A percentile compares a stretch with the other conserved stretches of the same genome.
Conservation (phyloP, 2,113 vertebrate species). For the Tyto alba region DNA sequence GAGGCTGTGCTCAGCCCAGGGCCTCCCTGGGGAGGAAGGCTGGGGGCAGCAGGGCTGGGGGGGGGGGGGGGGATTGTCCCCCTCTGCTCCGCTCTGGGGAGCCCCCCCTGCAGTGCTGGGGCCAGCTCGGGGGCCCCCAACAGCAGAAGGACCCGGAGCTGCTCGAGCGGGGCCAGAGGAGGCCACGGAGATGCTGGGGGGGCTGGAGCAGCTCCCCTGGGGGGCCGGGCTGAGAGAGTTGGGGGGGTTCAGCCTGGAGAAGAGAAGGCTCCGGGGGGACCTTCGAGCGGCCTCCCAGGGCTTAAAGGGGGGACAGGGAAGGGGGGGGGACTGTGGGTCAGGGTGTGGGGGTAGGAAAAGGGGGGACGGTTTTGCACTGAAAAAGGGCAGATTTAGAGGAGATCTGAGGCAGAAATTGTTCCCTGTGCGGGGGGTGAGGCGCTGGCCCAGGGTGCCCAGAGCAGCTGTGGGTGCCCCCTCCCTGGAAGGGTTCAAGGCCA, state of each 20-base stretch:
- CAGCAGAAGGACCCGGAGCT: background rate
- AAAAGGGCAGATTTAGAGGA: too few species aligned
- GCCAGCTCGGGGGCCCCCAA: background rate
- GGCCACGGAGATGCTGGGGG: accelerated
- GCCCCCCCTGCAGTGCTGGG: background rate
- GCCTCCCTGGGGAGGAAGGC: background rate
- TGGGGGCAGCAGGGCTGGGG: background rate
- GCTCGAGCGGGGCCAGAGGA: background rate
- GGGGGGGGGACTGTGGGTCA: too few species aligned
- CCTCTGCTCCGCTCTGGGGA: background rate
- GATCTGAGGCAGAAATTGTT: too few species aligned
- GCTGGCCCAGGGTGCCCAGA: too few species aligned
- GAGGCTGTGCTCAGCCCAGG: background rate
- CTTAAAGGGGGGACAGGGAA: too few species aligned
- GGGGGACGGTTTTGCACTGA: too few species aligned
- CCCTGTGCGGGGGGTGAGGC: too few species aligned
- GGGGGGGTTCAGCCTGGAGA: background rate
- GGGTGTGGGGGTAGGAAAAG: too few species aligned
- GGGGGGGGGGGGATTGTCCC: background rate
- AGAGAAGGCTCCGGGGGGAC: background rate
- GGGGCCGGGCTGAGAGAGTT: background rate
- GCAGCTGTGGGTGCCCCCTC: too few species aligned
- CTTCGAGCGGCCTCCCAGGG: accelerated
- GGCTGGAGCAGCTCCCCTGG: background rate
- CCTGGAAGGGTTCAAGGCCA: too few species aligned